These are phyloP conservation scores for Numenius phaeopus DNA, from an alignment of 2,797 vertebrate species.

Conservation along the genomic window DNA sequence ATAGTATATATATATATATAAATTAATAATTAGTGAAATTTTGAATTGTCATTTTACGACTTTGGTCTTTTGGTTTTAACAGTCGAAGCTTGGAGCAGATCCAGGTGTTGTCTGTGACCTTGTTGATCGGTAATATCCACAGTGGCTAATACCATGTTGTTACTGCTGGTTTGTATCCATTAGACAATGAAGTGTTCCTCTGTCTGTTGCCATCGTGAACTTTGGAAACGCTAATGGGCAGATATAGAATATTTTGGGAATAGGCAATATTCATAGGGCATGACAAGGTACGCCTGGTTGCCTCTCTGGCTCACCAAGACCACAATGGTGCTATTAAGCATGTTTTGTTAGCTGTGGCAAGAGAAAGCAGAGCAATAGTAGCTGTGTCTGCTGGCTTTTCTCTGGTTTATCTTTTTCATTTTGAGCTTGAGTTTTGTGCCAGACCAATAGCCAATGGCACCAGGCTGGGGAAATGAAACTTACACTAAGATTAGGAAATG, in stretches of 20 bases:
- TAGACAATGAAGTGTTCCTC: neutral
- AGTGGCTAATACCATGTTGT: neutral
- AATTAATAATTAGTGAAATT: neutral
- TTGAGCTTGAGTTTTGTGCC: constrained; percentile 42
- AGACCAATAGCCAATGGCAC: constrained; percentile 58
- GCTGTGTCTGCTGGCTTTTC: constrained; percentile 6
- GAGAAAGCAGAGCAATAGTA: neutral
- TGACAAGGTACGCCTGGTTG: neutral
- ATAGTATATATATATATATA: neutral
- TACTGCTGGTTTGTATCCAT: neutral
- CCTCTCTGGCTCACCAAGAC: neutral
- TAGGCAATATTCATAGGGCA: neutral
- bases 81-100: neutral
- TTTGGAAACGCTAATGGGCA: neutral
- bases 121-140: neutral
- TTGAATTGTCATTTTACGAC: neutral
- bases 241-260: neutral
- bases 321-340: neutral
- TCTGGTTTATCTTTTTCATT: constrained; percentile 54
- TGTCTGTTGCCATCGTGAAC: neutral
- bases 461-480: constrained; percentile 57
- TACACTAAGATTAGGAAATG: constrained; percentile 33
- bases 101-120: neutral
- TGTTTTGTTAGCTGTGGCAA: neutral
- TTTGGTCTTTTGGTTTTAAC: neutral